These are phyloP conservation scores for Agrotis puta DNA, from an alignment of 2,888 invertebrate species.

Conservation along the genomic window DNA sequence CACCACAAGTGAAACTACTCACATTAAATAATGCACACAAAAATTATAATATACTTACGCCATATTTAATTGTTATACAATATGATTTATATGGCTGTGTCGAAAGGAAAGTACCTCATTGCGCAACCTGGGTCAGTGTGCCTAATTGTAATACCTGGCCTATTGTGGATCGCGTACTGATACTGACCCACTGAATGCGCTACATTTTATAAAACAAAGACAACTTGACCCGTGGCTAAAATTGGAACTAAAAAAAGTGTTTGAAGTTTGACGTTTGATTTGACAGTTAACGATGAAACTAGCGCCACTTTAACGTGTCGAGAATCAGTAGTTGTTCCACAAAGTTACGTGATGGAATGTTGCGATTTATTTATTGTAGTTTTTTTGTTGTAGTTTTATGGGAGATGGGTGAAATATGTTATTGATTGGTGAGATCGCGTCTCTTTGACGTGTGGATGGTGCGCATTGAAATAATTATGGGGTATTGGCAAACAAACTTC, in stretches of 20 bases:
- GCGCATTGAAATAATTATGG: neutral
- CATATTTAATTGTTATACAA: conserved; percentile 61
- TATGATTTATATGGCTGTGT: conserved; percentile 57
- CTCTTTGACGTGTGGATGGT: neutral
- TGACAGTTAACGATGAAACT: conserved; percentile 2
- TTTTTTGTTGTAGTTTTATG: conserved; percentile 28
- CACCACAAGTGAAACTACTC: conserved; percentile 30
- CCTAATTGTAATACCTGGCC: conserved; percentile 67
- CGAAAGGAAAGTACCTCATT: conserved; percentile 69
- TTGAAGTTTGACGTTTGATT: conserved; percentile 13
- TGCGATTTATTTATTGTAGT: conserved; percentile 30
- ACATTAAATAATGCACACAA: conserved; percentile 20
- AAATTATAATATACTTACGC: too few relatives aligned
- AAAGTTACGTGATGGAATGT: conserved; percentile 49
- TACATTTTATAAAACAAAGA: conserved; percentile 15
- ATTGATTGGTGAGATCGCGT: conserved; percentile 17
- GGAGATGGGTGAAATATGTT: conserved; percentile 37
- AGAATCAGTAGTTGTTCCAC: neutral
- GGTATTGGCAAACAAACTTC: neutral
- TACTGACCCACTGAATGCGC: conserved; percentile 65
- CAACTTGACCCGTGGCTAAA: conserved; percentile 9
- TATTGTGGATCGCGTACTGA: conserved; percentile 65
- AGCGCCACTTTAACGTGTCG: conserved; percentile 5
- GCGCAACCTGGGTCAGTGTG: conserved; percentile 60
- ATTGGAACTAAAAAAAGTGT: neutral